phyloP scores from a whole-genome alignment of 1,140 invertebrate species.

The Euura saliciscinereae region DNA sequence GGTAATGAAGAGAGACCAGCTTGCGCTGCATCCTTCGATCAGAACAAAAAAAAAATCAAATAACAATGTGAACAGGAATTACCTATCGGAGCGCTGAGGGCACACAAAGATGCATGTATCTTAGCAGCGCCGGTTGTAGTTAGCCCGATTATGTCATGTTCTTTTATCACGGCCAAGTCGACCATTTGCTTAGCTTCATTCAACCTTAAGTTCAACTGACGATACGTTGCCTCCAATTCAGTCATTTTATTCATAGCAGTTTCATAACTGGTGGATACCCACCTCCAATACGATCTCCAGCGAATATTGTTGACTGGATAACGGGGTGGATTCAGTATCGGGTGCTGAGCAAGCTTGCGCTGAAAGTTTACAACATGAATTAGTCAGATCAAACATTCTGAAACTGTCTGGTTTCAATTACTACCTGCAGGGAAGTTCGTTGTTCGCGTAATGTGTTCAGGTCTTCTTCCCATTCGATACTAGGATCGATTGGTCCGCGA shows the following conservation, averaged over 20 bases:
- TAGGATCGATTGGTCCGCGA: not conserved
- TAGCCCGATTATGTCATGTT: constrained; percentile 70
- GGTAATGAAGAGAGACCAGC: too few species aligned
- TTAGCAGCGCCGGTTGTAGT: constrained; percentile 80
- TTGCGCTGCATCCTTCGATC: not conserved
- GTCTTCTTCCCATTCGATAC: not conserved
- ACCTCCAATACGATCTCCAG: not conserved
- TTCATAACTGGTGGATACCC: not conserved
- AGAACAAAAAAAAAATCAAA: too few species aligned
- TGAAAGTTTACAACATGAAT: not conserved
- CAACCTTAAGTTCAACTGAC: constrained; percentile 45
- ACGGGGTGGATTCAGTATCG: not conserved
- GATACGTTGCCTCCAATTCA: constrained; percentile 50
- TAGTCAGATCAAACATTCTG: too few species aligned
- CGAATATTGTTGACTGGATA: not conserved
- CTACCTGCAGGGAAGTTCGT: not conserved
- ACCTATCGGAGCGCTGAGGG: constrained; percentile 68
- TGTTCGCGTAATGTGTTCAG: not conserved
- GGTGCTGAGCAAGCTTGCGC: not conserved
- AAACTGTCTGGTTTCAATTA: constrained; percentile 57
- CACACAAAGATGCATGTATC: constrained; percentile 64
- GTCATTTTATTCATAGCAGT: not conserved
- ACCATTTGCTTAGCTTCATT: constrained; percentile 43
- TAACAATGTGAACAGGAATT: constrained; percentile 26
- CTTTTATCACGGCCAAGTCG: constrained; percentile 48